Percentiles rank a stretch among this genome's conserved stretches.
Evolutionary conservation across 2,113 vertebrate genomes (phyloP).

Genomic region (Prinia subflava): DNA sequence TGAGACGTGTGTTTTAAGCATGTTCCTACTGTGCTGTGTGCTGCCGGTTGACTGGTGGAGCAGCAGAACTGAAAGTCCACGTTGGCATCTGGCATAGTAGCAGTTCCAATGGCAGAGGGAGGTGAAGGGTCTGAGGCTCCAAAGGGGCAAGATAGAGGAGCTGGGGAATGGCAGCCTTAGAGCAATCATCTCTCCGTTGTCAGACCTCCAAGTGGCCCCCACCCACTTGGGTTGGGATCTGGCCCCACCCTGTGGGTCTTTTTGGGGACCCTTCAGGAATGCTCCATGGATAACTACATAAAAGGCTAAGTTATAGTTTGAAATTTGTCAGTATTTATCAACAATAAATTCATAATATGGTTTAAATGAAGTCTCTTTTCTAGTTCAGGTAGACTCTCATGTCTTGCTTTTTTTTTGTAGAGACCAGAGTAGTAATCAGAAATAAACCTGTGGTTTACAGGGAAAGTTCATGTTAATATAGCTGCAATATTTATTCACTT

Average conservation of each 20-base stretch:
- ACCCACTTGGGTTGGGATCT: fast-evolving
- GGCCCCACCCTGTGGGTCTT: not conserved
- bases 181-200: not conserved
- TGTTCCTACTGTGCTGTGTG: not conserved
- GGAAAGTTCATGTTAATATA: not conserved
- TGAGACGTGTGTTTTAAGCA: fast-evolving
- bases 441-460: not conserved
- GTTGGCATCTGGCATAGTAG: not conserved
- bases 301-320: not conserved
- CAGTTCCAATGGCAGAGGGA: fast-evolving
- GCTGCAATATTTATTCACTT: not conserved
- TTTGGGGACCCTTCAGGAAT: not conserved
- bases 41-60: not conserved
- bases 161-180: not conserved
- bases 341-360: not conserved
- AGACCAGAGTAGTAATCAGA: not conserved
- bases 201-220: not conserved
- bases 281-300: not conserved
- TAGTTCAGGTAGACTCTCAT: not conserved
- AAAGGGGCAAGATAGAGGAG: not conserved
- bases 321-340: not conserved
- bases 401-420: not conserved
- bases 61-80: not conserved
- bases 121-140: not conserved
- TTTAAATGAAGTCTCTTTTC: not conserved